Base-by-base conservation (phyloP, 2,888 invertebrate species). In the Cephus pygmeus region DNA sequence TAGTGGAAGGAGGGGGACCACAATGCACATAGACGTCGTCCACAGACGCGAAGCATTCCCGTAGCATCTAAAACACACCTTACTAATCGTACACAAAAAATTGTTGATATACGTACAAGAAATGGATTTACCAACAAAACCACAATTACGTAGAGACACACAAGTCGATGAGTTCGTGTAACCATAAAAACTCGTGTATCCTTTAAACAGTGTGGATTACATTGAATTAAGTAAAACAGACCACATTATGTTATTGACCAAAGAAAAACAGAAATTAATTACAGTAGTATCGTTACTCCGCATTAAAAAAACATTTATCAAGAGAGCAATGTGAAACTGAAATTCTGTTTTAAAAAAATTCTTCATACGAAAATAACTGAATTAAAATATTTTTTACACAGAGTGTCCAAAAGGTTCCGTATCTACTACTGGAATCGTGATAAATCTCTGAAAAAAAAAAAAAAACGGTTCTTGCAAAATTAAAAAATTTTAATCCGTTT, bases 1-100 rank as follows among this genome's bases (percentile, higher is more conserved):
- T 86, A 88, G 87, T 88, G 86, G 89, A 88, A 87, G 87, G 86
- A 89, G 87, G 84, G 89, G 89, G 85, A 88, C 89, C 89, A 89
- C 89, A 89, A 89, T 89, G 89, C 89, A 89, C 89, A 89, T 87
- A 89, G 89, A 89, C 89, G 89, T 89, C 89, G 89, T 89, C 89
- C 89, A 88, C 86, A 89, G 89, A 89, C 89, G 89, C 78, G 89
- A 89, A 89, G 89, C 89, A 89, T 89, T 89, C 89, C 89, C 83
- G 89, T 89, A 89, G 89, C 89, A 89, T 89, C 89, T 89, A 89
- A 89, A 89, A 89, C 89, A 89, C 88, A 89, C 88, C 86, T 89
- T 88, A 87, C 89, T 89, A 89, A 87, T 88, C 87, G 88, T 87
- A 89, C 87, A 88, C 87, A 89, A 87, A 88, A 87, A 85, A 79